phyloP scores from a whole-genome alignment of 2,888 invertebrate genomes.

The Nematopogon swammerdamellus region DNA sequence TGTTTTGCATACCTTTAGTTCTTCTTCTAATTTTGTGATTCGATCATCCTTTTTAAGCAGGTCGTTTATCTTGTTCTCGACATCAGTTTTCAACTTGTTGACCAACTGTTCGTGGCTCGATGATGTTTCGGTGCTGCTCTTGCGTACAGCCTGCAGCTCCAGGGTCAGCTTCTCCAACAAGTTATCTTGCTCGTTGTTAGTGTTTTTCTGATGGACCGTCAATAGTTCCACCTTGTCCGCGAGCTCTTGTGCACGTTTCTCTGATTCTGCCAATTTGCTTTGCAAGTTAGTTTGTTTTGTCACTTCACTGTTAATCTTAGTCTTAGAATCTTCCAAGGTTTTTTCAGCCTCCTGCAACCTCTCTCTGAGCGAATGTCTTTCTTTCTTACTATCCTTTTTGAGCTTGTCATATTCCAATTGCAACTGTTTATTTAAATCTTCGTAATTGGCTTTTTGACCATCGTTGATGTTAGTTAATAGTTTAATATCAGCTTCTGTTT shows the following conservation, averaged over 20 bases:
- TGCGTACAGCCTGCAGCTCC: slow-evolving; percentile 39
- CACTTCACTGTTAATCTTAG: slow-evolving; percentile 31
- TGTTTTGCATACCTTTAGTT: slow-evolving; percentile 46
- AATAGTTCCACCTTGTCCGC: slow-evolving; percentile 42
- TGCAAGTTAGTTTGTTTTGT: slow-evolving; percentile 36
- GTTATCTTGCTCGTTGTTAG: slow-evolving; percentile 35
- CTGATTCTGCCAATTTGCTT: slow-evolving; percentile 31
- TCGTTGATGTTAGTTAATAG: slow-evolving; percentile 42
- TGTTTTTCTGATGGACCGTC: slow-evolving; percentile 31
- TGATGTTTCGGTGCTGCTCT: slow-evolving; percentile 29
- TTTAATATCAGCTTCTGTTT: slow-evolving; percentile 45
- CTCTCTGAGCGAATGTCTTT: slow-evolving; percentile 47
- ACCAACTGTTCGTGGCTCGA: slow-evolving; percentile 33
- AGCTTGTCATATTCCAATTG: slow-evolving; percentile 39
- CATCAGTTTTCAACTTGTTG: slow-evolving; percentile 31
- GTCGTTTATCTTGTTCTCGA: slow-evolving; percentile 36
- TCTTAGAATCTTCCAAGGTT: slow-evolving; percentile 33
- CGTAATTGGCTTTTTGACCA: slow-evolving; percentile 45
- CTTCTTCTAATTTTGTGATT: slow-evolving; percentile 34
- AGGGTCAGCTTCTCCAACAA: slow-evolving; percentile 38
- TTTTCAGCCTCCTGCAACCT: slow-evolving; percentile 57
- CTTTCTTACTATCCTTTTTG: slow-evolving; percentile 44
- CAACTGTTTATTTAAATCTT: slow-evolving; percentile 43
- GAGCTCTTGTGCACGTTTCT: slow-evolving; percentile 32
- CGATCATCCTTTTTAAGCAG: slow-evolving; percentile 36